Base-by-base conservation (phyloP, 2,888 invertebrate genomes). In the Eilema depressum region DNA sequence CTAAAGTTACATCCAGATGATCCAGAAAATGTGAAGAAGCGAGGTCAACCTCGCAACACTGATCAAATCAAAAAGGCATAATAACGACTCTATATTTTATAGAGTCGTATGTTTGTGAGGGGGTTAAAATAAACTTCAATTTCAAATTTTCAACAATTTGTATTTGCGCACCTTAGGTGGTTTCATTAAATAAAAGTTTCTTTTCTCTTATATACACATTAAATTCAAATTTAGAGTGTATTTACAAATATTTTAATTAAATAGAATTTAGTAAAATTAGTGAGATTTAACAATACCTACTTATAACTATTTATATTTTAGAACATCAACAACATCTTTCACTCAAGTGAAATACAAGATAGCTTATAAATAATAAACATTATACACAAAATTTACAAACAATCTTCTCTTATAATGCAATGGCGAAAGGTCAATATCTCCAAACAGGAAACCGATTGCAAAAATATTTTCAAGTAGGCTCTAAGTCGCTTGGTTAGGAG, bases 241-340 rank as follows among this genome's bases (percentile, higher is more conserved):
- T 95, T 95, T 95, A 95, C 95, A 95, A 95, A 95, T 95, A 95
- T 95, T 95, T 95, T 94, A 93, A 93, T 95, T 95, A 93, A 95
- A 95, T 95, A 95, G 93, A 94, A 93, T 95, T 95, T 95, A 95
- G 95, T 95, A 95, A 95, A 93, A 95, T 95, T 95, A 95, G 95
- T 94, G 95, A 93, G 92, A 92, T 94, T 94, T 95, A 95, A 95
- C 95, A 94, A 94, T 94, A 94, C 91, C 90, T 94, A 94, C 91
- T 93, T 94, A 93, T 73, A 83, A 88, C 90, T 93, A 94, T 83
- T 81, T 89, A 91, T 90, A 91, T 89, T 88, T 91, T 91, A 95
- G 92, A 94, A 95, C 94, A 95, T 94, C 92, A 95, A 95, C 94
- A 95, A 95, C 93, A 94, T 91, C 91, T 91, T 94, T 92, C 93